Percentiles rank a stretch among this genome's conserved stretches.
Conservation (phyloP, 2,888 invertebrate species). For the Proisotoma minuta region DNA sequence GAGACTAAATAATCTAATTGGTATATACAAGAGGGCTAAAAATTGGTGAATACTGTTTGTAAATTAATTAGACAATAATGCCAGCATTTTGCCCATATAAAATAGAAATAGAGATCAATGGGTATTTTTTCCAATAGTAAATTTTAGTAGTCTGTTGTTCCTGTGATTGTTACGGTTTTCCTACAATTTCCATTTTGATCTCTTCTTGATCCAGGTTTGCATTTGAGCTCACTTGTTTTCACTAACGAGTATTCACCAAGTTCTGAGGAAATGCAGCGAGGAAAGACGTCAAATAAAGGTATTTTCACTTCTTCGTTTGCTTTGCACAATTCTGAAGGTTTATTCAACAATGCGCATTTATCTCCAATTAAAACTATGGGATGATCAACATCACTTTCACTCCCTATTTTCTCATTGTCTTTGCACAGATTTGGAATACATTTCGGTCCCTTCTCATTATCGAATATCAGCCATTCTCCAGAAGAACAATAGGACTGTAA, state of each 20-base stretch:
- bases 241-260: background rate
- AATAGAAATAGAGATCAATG: slow-evolving; percentile 4
- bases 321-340: background rate
- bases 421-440: slow-evolving; percentile 24
- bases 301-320: background rate
- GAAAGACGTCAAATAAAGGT: background rate
- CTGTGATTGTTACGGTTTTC: background rate
- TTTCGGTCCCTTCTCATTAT: background rate
- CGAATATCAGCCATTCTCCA: slow-evolving; percentile 29
- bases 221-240: slow-evolving; percentile 5
- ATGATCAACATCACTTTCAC: slow-evolving; percentile 3
- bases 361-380: slow-evolving; percentile 23
- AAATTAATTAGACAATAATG: background rate
- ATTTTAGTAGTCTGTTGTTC: background rate
- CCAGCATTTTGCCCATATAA: background rate
- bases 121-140: background rate
- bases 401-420: slow-evolving; percentile 5
- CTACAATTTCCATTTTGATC: slow-evolving; percentile 30
- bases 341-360: slow-evolving; percentile 13
- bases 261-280: background rate
- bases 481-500: slow-evolving; percentile 23
- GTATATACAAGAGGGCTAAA: no score
- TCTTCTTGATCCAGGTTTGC: slow-evolving; percentile 24
- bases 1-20: no score
- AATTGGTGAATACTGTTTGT: no score